Percentiles rank a stretch among this genome's conserved stretches.
Conservation (phyloP, 2,888 invertebrate species). For the Lymantria monacha region DNA sequence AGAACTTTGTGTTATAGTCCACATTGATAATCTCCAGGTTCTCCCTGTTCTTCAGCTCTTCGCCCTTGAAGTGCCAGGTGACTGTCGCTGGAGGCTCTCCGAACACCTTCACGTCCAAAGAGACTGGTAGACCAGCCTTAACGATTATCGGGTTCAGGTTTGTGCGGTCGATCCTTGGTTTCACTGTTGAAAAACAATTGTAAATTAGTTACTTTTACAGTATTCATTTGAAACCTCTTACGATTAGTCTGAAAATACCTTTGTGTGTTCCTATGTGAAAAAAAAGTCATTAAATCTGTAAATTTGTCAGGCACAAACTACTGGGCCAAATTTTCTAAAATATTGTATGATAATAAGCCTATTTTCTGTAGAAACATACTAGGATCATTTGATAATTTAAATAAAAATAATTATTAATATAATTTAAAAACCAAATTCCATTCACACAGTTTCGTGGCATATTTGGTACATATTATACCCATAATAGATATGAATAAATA, state of each 20-base stretch:
- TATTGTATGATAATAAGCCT: too few relatives aligned
- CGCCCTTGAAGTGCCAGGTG: slow-evolving; percentile 92
- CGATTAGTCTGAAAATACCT: background rate
- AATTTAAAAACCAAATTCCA: too few relatives aligned
- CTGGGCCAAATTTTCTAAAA: too few relatives aligned
- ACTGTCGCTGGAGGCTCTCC: slow-evolving; percentile 97
- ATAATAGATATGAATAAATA: too few relatives aligned
- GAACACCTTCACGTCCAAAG: slow-evolving; percentile 92
- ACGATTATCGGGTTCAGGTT: slow-evolving; percentile 92
- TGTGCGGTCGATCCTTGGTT: slow-evolving; percentile 96
- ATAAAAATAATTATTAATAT: too few relatives aligned
- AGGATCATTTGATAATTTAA: too few relatives aligned
- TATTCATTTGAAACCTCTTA: background rate
- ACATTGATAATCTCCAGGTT: slow-evolving; percentile 89
- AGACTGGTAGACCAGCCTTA: slow-evolving; percentile 94
- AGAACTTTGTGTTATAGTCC: slow-evolving; percentile 95
- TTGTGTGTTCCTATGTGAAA: too few relatives aligned
- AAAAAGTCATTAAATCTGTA: too few relatives aligned
- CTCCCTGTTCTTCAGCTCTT: slow-evolving; percentile 83
- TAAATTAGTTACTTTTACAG: background rate
- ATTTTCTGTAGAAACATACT: too few relatives aligned
- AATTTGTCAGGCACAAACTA: too few relatives aligned
- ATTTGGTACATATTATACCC: too few relatives aligned
- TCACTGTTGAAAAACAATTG: slow-evolving; percentile 82
- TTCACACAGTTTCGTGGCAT: too few relatives aligned